Evolutionary conservation across 2,888 invertebrate genomes (phyloP).

Genomic region (Pollenia amentaria): DNA sequence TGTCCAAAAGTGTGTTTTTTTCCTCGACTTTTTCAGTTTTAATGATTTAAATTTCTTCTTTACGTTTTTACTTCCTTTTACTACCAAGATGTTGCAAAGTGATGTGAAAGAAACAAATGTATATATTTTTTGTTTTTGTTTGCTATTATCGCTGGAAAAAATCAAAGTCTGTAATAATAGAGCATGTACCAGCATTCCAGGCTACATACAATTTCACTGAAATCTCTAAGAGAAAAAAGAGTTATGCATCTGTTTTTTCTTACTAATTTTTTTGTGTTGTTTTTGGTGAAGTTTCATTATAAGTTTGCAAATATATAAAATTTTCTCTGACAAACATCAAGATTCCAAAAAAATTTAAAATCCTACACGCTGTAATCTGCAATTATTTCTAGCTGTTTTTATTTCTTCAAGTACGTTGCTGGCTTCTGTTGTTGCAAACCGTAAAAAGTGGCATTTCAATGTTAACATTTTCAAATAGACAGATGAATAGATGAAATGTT

Average conservation of each 20-base stretch:
- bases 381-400: slow-evolving; percentile 68
- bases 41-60: slow-evolving; percentile 66
- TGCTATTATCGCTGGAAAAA: slow-evolving; percentile 63
- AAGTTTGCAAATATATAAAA: slow-evolving; percentile 59
- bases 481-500: slow-evolving; percentile 72
- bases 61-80: slow-evolving; percentile 31
- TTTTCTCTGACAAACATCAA: slow-evolving; percentile 70
- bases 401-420: neutral
- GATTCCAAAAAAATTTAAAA: slow-evolving; percentile 52
- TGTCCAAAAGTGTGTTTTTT: slow-evolving; percentile 50
- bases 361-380: slow-evolving; percentile 71
- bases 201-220: slow-evolving; percentile 54
- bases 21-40: slow-evolving; percentile 35
- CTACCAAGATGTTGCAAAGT: slow-evolving; percentile 32
- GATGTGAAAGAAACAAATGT: slow-evolving; percentile 30
- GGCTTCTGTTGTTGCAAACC: slow-evolving; percentile 32
- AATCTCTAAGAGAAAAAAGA: slow-evolving; percentile 43
- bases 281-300: slow-evolving; percentile 49
- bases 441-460: slow-evolving; percentile 69
- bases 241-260: slow-evolving; percentile 61
- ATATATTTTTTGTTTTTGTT: slow-evolving; percentile 7
- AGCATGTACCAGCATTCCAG: slow-evolving; percentile 62
- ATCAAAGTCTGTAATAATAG: slow-evolving; percentile 68
- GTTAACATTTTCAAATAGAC: slow-evolving; percentile 71
- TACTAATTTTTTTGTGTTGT: slow-evolving; percentile 17